phyloP scores from a whole-genome alignment of 2,797 vertebrate species.

The Salmo trutta region DNA sequence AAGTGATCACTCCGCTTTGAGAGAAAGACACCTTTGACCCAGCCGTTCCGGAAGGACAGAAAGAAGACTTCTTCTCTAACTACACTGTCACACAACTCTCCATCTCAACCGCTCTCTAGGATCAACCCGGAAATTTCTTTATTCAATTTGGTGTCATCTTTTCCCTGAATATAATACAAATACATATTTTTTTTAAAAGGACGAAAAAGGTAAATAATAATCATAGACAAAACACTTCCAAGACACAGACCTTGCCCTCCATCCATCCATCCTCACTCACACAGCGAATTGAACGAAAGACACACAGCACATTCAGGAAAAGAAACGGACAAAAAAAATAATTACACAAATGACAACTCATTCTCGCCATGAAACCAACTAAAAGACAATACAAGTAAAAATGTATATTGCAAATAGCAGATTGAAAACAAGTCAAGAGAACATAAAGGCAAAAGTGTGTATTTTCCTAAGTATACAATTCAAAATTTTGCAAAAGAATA shows the following conservation, averaged over 20 bases:
- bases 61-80: background rate
- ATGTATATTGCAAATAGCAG: conserved; percentile 58
- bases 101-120: conserved; percentile 5
- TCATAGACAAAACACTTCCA: conserved; percentile 45
- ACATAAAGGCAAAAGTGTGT: conserved; percentile 60
- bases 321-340: conserved; percentile 39
- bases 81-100: conserved; percentile 16
- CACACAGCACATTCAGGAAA: conserved; percentile 30
- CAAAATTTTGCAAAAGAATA: conserved; percentile 54
- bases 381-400: conserved; percentile 54
- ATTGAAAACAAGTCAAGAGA: conserved; percentile 39
- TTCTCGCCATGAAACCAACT: conserved; percentile 38
- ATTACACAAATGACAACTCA: conserved; percentile 35
- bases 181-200: conserved; percentile 12
- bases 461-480: conserved; percentile 67
- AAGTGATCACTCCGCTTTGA: conserved; percentile 40
- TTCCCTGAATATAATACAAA: conserved; percentile 72
- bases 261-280: conserved; percentile 21
- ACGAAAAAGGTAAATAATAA: conserved; percentile 57
- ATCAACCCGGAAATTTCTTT: conserved; percentile 55
- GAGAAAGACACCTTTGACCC: conserved; percentile 52
- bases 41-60: conserved; percentile 19
- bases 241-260: background rate
- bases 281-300: conserved; percentile 30
- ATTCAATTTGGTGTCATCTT: conserved; percentile 80